A percentile compares a stretch with the other conserved stretches of the same genome.
Conservation (phyloP, 2,113 vertebrate species). For the Paratilapia polleni region DNA sequence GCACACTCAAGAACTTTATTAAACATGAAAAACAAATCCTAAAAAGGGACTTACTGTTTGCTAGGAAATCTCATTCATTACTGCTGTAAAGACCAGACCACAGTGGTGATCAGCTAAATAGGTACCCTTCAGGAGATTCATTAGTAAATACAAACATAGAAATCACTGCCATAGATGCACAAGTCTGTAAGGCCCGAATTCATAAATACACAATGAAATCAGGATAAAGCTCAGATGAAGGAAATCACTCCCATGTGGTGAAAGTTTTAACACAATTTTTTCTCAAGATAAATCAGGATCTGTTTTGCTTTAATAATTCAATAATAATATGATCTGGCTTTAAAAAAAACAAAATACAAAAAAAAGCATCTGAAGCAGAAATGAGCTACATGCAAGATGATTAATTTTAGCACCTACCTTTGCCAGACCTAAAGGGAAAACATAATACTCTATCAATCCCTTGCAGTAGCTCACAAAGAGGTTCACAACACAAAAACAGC, state of each 20-base stretch:
- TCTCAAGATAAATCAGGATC: neutral
- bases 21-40: slow-evolving; percentile 57
- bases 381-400: neutral
- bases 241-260: neutral
- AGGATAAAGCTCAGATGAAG: neutral
- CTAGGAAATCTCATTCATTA: slow-evolving; percentile 3
- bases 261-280: neutral
- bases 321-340: no score
- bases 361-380: slow-evolving; percentile 8
- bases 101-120: neutral
- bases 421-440: slow-evolving; percentile 29
- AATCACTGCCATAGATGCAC: neutral
- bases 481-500: slow-evolving; percentile 27
- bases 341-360: neutral
- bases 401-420: slow-evolving; percentile 51
- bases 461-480: neutral
- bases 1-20: slow-evolving; percentile 60
- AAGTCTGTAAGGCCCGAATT: neutral
- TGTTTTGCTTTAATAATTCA: neutral
- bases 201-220: neutral
- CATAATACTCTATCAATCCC: neutral
- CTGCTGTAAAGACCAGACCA: slow-evolving; percentile 13
- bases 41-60: slow-evolving; percentile 20
- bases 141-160: neutral
- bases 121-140: neutral